phyloP scores from a whole-genome alignment of 2,113 vertebrate genomes.

The Mus spicilegus region DNA sequence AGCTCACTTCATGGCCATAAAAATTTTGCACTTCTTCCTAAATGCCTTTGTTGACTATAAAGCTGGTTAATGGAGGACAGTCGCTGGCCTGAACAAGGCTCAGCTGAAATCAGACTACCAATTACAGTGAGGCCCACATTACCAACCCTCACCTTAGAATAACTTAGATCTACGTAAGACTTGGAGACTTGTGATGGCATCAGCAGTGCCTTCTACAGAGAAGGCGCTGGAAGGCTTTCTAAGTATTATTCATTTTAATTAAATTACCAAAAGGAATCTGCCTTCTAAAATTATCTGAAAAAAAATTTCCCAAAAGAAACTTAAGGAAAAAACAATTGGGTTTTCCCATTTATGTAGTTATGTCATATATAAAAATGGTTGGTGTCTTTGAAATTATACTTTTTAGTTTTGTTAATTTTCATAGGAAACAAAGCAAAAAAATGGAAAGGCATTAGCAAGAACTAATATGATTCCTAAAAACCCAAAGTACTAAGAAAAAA shows the following conservation, averaged over 20 bases:
- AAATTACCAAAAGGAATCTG: conserved; percentile 31
- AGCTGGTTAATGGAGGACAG: accelerated
- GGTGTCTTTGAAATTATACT: conserved; percentile 43
- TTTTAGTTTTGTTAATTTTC: conserved; percentile 77
- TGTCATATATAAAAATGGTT: conserved; percentile 36
- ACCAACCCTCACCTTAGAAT: conserved; percentile 5
- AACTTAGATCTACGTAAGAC: neutral
- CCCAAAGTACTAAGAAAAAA: conserved; percentile 77
- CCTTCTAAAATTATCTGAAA: conserved; percentile 34
- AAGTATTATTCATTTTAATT: conserved; percentile 31
- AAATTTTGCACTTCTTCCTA: neutral
- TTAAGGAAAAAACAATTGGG: neutral
- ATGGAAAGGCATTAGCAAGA: conserved; percentile 77
- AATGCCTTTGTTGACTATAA: neutral
- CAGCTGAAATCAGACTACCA: conserved; percentile 44
- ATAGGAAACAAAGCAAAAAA: conserved; percentile 70
- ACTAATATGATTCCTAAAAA: conserved; percentile 76
- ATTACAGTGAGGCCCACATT: conserved; percentile 52
- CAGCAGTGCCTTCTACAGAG: conserved; percentile 23
- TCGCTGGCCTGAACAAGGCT: neutral
- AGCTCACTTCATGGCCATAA: neutral
- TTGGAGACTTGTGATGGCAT: conserved; percentile 35
- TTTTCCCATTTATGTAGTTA: conserved; percentile 38
- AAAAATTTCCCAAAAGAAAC: conserved; percentile 50
- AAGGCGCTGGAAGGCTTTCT: conserved; percentile 67